These are phyloP conservation scores for Rhegmatorhina hoffmannsi DNA, from an alignment of 2,113 vertebrate species.

Conservation along the genomic window DNA sequence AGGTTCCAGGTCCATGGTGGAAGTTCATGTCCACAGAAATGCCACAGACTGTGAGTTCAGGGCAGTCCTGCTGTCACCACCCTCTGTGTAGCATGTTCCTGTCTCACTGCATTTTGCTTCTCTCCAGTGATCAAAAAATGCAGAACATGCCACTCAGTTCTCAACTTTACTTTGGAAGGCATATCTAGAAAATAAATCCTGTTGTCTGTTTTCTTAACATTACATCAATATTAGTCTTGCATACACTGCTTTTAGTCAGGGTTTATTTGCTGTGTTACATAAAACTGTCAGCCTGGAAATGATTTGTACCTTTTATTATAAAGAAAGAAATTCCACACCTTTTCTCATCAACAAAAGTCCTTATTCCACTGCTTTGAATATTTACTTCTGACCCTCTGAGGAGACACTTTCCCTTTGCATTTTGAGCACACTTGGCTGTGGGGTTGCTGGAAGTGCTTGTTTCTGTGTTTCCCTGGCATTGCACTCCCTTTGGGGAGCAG, in stretches of 20 bases:
- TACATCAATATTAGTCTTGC: not conserved
- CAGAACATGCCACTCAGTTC: not conserved
- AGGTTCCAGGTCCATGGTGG: not conserved
- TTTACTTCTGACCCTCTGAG: not conserved
- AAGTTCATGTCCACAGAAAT: not conserved
- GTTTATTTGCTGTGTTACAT: not conserved
- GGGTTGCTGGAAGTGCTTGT: not conserved
- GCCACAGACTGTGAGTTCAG: fast-evolving
- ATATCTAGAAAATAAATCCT: not conserved
- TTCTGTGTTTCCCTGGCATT: not conserved
- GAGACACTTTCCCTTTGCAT: not conserved
- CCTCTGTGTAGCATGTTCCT: not conserved
- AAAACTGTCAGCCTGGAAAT: not conserved
- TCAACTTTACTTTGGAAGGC: not conserved
- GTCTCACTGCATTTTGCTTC: not conserved
- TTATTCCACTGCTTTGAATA: not conserved
- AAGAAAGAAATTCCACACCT: not conserved
- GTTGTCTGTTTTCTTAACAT: not conserved
- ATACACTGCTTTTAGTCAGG: not conserved
- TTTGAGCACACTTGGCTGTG: not conserved
- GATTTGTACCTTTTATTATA: not conserved
- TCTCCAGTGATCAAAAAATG: not conserved
- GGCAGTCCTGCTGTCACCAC: not conserved
- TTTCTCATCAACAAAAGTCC: not conserved
- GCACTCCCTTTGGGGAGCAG: not conserved